Evolutionary conservation across 2,113 vertebrate genomes (phyloP).

Genomic region (Tauraco erythrolophus): DNA sequence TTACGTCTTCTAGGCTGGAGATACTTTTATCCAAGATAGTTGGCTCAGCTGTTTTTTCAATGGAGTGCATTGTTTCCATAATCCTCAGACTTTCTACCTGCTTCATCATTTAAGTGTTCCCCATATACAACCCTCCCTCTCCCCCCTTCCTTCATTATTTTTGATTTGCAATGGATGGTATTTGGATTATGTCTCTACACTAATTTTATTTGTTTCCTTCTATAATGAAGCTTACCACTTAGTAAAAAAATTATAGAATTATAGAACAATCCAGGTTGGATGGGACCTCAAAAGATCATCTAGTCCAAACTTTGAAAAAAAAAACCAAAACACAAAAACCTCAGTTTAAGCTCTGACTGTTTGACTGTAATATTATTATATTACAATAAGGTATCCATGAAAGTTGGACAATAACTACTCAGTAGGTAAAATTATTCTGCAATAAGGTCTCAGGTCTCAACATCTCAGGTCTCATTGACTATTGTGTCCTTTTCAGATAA

Average conservation of each 20-base stretch:
- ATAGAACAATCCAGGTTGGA: neutral
- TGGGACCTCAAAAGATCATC: neutral
- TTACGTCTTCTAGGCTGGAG: neutral
- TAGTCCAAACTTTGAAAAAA: neutral
- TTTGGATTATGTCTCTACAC: neutral
- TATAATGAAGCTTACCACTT: neutral
- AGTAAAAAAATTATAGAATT: neutral
- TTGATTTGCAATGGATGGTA: neutral
- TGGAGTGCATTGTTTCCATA: neutral
- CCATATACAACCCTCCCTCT: neutral
- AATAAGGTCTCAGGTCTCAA: neutral
- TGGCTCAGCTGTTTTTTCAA: neutral
- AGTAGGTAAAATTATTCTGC: neutral
- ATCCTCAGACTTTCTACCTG: neutral
- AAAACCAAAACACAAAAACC: accelerated
- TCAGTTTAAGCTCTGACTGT: neutral
- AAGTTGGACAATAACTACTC: neutral
- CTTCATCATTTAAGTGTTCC: neutral
- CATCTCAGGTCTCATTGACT: neutral
- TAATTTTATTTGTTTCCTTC: neutral
- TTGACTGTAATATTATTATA: neutral
- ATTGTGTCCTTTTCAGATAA: neutral
- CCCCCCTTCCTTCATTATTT: neutral
- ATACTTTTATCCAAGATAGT: constrained; percentile 12
- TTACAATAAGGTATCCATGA: neutral